phyloP scores from a whole-genome alignment of 2,113 vertebrate genomes.

The Daubentonia madagascariensis region DNA sequence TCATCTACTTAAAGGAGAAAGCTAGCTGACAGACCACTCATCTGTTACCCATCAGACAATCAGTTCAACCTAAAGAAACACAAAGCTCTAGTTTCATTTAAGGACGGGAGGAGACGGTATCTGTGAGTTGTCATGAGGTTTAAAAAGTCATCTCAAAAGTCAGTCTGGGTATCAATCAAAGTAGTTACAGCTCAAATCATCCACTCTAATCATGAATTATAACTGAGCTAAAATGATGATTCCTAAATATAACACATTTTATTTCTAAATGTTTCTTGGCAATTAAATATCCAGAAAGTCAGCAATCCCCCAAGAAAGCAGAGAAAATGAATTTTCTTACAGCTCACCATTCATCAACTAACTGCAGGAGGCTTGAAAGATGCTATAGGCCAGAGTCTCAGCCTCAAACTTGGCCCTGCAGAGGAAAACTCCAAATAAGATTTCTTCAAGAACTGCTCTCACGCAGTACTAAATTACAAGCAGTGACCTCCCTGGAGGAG shows the following conservation, averaged over 20 bases:
- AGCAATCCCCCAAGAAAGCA: conserved; percentile 43
- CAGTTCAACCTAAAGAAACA: background rate
- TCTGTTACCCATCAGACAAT: background rate
- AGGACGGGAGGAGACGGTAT: background rate
- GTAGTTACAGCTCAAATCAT: background rate
- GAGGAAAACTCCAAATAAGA: conserved; percentile 31
- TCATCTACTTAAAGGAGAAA: background rate
- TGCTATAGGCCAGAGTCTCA: background rate
- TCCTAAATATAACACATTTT: conserved; percentile 45
- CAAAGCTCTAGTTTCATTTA: background rate
- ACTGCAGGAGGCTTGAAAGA: conserved; percentile 11
- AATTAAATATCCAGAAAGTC: conserved; percentile 60
- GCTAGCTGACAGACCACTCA: background rate
- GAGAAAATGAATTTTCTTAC: conserved; percentile 51
- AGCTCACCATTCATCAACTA: conserved; percentile 46
- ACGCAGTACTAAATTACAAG: background rate
- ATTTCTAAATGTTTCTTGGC: conserved; percentile 46
- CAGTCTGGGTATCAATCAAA: background rate
- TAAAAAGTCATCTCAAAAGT: background rate
- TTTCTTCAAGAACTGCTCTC: background rate
- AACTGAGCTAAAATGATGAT: conserved; percentile 20
- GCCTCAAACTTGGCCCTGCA: conserved; percentile 16
- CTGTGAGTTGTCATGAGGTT: background rate
- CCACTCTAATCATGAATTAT: background rate
- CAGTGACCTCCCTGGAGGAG: conserved; percentile 14